A percentile compares a stretch with the other conserved stretches of the same genome.
These are phyloP conservation scores for Hyperopisus bebe DNA, from an alignment of 2,113 vertebrate species.

Conservation along the genomic window DNA sequence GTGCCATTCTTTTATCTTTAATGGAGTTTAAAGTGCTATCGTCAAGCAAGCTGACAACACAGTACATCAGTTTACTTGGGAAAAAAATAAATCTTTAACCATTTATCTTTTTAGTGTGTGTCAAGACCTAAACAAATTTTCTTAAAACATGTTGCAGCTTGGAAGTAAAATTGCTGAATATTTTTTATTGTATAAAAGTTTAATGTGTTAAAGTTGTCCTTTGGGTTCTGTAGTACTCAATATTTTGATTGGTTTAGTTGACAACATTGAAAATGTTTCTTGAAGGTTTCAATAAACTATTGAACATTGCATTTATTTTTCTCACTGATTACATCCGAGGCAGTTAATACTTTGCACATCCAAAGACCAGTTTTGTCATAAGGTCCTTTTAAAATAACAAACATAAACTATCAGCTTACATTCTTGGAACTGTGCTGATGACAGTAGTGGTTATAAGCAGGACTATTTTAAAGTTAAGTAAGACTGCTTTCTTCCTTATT, in stretches of 20 bases:
- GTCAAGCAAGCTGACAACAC: constrained; percentile 59
- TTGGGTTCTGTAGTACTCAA: constrained; percentile 66
- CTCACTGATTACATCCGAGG: not conserved
- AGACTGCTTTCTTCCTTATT: not conserved
- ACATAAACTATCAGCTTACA: not conserved
- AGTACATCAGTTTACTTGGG: constrained; percentile 68
- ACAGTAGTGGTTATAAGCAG: not conserved
- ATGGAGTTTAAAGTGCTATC: constrained; percentile 64
- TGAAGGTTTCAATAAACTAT: constrained; percentile 88
- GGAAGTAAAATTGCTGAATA: constrained; percentile 58
- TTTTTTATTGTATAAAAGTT: constrained; percentile 72
- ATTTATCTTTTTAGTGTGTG: constrained; percentile 50
- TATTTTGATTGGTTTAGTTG: constrained; percentile 60
- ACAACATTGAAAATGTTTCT: constrained; percentile 68
- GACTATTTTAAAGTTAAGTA: not conserved
- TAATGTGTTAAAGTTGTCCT: constrained; percentile 79
- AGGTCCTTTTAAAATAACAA: not conserved
- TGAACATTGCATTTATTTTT: constrained; percentile 42
- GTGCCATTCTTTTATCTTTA: constrained; percentile 64
- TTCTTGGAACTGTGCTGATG: not conserved
- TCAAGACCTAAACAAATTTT: constrained; percentile 50
- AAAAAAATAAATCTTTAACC: constrained; percentile 33
- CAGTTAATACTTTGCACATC: not conserved
- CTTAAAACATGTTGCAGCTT: constrained; percentile 57
- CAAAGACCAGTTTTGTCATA: not conserved